A percentile compares a stretch with the other conserved stretches of the same genome.
These are phyloP conservation scores for Tretioscincus oriximinensis DNA, from an alignment of 2,113 vertebrate species.

Conservation along the genomic window DNA sequence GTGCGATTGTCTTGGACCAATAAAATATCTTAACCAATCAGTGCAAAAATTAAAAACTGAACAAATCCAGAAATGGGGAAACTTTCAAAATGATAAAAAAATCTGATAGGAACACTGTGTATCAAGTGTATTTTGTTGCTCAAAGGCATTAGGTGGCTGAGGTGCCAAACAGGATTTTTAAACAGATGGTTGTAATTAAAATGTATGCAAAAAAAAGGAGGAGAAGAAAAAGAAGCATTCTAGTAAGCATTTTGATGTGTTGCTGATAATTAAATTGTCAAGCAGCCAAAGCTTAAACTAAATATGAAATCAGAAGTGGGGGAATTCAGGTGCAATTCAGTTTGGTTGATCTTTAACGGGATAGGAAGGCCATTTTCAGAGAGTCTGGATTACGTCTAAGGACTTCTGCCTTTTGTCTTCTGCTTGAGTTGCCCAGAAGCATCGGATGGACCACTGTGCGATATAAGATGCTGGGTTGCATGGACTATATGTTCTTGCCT, in stretches of 20 bases:
- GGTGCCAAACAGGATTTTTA: conserved; percentile 54
- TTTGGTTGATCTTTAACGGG: no score
- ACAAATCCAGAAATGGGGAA: background rate
- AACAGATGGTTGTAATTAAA: conserved; percentile 63
- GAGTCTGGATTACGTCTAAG: no score
- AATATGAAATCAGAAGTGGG: background rate
- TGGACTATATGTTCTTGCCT: no score
- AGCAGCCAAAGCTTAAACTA: conserved; percentile 19
- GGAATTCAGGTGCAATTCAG: background rate
- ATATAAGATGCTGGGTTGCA: no score
- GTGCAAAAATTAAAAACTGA: background rate
- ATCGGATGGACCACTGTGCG: no score
- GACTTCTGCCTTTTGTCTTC: no score
- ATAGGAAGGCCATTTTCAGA: no score
- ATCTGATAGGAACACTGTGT: conserved; percentile 55
- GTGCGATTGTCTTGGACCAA: background rate
- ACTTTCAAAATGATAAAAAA: conserved; percentile 21
- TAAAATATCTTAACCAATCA: background rate
- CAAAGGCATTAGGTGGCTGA: conserved; percentile 51
- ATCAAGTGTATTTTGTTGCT: conserved; percentile 48
- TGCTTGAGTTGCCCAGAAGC: no score
- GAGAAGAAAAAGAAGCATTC: conserved; percentile 49
- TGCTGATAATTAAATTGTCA: conserved; percentile 41
- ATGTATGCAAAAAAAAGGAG: conserved; percentile 46
- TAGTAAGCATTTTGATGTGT: conserved; percentile 58